These are phyloP conservation scores for Sycophaga agraensis DNA, from an alignment of 1,140 invertebrate species.

Conservation along the genomic window DNA sequence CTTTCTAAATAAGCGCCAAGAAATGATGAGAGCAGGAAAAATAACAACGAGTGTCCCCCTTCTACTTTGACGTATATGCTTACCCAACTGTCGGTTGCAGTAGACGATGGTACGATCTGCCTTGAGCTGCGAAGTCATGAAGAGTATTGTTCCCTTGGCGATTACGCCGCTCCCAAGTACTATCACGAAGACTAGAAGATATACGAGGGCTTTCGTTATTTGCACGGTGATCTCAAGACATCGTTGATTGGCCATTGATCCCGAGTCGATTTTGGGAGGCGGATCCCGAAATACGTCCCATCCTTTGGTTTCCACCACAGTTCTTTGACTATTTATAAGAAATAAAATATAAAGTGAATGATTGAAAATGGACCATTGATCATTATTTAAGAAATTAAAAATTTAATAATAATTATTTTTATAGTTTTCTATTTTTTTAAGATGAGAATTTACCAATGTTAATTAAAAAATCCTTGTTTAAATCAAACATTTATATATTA, in stretches of 20 bases:
- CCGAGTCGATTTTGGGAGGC: slow-evolving; percentile 82
- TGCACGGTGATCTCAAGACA: slow-evolving; percentile 84
- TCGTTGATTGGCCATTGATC: slow-evolving; percentile 83
- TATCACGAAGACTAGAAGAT: slow-evolving; percentile 80
- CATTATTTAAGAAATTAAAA: too few relatives aligned
- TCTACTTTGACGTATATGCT: too few relatives aligned
- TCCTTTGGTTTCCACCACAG: slow-evolving; percentile 84
- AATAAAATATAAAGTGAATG: too few relatives aligned
- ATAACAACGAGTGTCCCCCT: not conserved
- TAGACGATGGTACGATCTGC: slow-evolving; percentile 72
- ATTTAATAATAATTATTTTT: too few relatives aligned
- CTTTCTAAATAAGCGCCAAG: not conserved
- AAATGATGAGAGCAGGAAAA: not conserved
- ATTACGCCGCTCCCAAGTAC: slow-evolving; percentile 81
- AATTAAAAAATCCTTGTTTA: too few relatives aligned
- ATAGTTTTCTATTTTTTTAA: too few relatives aligned
- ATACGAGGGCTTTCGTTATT: slow-evolving; percentile 82
- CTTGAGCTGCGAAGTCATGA: slow-evolving; percentile 88
- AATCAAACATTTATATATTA: too few relatives aligned
- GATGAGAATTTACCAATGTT: too few relatives aligned
- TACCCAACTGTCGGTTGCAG: slow-evolving; percentile 83
- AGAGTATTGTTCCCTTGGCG: slow-evolving; percentile 82
- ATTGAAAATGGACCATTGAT: too few relatives aligned
- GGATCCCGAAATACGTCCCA: slow-evolving; percentile 94
- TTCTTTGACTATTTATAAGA: slow-evolving; percentile 83